These are phyloP conservation scores for Leguminivora glycinivorella DNA, from an alignment of 1,140 invertebrate species.

Conservation along the genomic window DNA sequence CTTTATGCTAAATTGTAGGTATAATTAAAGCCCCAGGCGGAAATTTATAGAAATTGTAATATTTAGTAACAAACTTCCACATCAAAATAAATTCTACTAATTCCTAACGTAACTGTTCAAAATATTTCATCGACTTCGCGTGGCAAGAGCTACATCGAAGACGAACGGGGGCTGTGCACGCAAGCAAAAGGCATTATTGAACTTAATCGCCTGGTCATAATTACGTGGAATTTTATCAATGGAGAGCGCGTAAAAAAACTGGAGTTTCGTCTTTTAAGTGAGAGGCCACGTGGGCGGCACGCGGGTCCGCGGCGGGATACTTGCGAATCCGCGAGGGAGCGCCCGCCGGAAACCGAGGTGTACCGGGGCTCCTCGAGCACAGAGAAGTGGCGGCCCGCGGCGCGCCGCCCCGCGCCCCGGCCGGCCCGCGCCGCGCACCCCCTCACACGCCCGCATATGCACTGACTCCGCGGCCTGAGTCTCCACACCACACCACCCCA, in stretches of 20 bases:
- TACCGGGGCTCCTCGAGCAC: conserved; percentile 74
- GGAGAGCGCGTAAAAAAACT: conserved; percentile 52
- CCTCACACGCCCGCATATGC: conserved; percentile 59
- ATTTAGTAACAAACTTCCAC: not conserved
- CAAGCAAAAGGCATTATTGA: conserved; percentile 34
- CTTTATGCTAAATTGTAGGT: not conserved
- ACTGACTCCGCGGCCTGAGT: conserved; percentile 65
- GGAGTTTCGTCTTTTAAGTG: conserved; percentile 53
- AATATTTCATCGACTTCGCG: not conserved
- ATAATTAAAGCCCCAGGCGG: not conserved
- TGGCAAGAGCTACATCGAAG: not conserved
- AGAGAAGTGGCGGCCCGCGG: conserved; percentile 72
- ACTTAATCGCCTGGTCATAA: conserved; percentile 51
- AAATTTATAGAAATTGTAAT: not conserved
- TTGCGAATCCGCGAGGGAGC: conserved; percentile 71
- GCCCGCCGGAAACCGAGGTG: conserved; percentile 75
- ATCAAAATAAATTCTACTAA: not conserved
- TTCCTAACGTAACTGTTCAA: conserved; percentile 4
- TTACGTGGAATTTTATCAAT: conserved; percentile 63
- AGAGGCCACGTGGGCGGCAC: conserved; percentile 69
- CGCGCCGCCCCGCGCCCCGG: conserved; percentile 53
- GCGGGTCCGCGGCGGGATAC: conserved; percentile 52
- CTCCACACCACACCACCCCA: conserved; percentile 78
- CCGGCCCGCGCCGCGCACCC: conserved; percentile 50
- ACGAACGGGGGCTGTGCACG: conserved; percentile 12